A percentile compares a stretch with the other conserved stretches of the same genome.
phyloP scores from a whole-genome alignment of 1,140 invertebrate species.

The Zophobas morio region DNA sequence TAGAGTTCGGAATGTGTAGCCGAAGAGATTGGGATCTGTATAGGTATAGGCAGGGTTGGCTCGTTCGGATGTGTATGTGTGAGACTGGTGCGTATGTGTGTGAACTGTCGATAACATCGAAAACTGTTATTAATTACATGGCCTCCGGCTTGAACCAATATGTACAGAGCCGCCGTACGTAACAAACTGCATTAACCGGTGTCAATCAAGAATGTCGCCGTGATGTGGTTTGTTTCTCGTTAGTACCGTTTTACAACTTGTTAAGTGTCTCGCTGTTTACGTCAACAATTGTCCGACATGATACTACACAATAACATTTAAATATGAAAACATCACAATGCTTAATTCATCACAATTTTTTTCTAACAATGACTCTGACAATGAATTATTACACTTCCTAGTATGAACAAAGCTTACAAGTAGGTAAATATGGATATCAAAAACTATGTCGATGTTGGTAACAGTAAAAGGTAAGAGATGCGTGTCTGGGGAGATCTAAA shows the following conservation, averaged over 20 bases:
- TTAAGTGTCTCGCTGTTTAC: constrained; percentile 36
- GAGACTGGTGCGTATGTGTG: constrained; percentile 52
- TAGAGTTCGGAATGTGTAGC: constrained; percentile 61
- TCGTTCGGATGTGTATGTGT: constrained; percentile 44
- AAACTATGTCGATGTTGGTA: too few species aligned
- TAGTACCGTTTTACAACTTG: constrained; percentile 42
- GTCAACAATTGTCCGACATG: constrained; percentile 26
- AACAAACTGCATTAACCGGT: constrained; percentile 52
- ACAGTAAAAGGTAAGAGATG: too few species aligned
- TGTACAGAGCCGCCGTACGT: constrained; percentile 50
- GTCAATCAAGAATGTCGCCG: constrained; percentile 49
- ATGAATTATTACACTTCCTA: too few species aligned
- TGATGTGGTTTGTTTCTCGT: constrained; percentile 28
- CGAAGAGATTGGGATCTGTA: constrained; percentile 47
- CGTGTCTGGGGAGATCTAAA: too few species aligned
- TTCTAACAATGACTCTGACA: neutral
- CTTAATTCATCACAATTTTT: neutral
- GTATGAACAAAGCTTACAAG: too few species aligned
- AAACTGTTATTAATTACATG: constrained; percentile 55
- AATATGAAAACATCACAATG: neutral
- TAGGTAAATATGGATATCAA: too few species aligned
- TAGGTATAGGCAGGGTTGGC: constrained; percentile 43
- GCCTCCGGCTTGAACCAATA: constrained; percentile 47
- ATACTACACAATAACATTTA: neutral
- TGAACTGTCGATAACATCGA: constrained; percentile 43